Base-by-base conservation (phyloP, 2,113 vertebrate genomes). In the Atlantisia rogersi region DNA sequence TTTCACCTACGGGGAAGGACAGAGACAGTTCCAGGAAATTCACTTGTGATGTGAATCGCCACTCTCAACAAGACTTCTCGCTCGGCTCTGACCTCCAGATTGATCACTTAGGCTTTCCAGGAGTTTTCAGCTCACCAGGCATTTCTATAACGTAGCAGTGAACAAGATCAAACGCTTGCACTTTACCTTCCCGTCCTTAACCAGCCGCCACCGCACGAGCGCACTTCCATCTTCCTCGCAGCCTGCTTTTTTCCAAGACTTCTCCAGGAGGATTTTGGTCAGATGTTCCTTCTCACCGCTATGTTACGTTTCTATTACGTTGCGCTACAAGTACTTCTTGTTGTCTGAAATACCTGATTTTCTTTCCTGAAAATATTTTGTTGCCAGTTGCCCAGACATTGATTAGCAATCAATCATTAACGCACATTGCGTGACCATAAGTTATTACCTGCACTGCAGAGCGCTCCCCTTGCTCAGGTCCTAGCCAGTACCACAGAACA, bases 1-100 rank as follows among this genome's bases (percentile, higher is more conserved):
- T 97, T 99, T 99, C 91, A 99, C 99, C 99, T 99, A 88, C 53
- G 35, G 58, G 11, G 53, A 53, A 89, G 56, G 71, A 84, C 0
- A 96, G 16, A 94, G 59, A 2, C 55, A 70, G 35, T 31, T 88
- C 17, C 67, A 84, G 71, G 44, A 80, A 63, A 92, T 40, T 64
- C 15, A 59, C 48, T 68, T 70, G n/a, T 62, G 84, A 65, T 68
- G n/a, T 67, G 50, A 86, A 86, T 56, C 32, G 65, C 20, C 9
- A 15, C 24, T 65, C 29, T 74, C 69, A 82, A 35, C 17, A 74
- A 31, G 42, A 67, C 22, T 81, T 81, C 20, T 39, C 48, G 40
- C 37, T 73, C 52, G 40, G 26, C n/a, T 77, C 12, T 46, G 29
- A 78, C 63, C 37, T 55, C 60, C 56, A 75, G 9, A 68, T 3